Evolutionary conservation across 2,113 vertebrate genomes (phyloP).

Genomic region (Charadrius vociferus): DNA sequence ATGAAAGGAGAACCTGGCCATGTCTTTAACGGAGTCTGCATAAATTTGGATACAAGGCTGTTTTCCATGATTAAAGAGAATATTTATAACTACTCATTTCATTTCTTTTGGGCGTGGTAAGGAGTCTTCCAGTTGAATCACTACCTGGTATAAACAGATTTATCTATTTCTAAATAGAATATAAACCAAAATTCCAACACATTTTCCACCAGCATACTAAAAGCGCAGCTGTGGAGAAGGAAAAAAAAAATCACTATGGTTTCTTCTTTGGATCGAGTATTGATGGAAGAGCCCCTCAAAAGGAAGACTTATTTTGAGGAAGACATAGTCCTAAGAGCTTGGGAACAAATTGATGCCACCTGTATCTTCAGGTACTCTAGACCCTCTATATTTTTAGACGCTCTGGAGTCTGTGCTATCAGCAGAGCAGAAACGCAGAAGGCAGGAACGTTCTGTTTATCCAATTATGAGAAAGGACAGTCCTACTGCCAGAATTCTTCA

Average conservation of each 20-base stretch:
- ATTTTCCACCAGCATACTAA: background rate
- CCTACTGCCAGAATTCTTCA: background rate
- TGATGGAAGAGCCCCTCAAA: background rate
- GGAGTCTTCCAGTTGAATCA: background rate
- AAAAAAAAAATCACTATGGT: background rate
- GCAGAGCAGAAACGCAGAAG: background rate
- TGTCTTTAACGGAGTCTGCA: slow-evolving; percentile 50
- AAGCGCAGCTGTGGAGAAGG: background rate
- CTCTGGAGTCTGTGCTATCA: background rate
- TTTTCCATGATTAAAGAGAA: slow-evolving; percentile 64
- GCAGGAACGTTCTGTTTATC: background rate
- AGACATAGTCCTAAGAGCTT: background rate
- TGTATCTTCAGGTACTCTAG: background rate
- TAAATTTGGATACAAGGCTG: slow-evolving; percentile 48
- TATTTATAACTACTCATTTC: slow-evolving; percentile 35
- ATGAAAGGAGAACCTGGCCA: slow-evolving; percentile 28
- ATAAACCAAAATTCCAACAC: background rate
- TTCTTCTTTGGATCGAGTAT: background rate
- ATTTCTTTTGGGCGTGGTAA: slow-evolving; percentile 46
- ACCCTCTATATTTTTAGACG: background rate
- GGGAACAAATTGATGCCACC: background rate
- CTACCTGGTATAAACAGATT: background rate
- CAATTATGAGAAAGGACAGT: background rate
- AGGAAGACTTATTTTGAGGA: background rate
- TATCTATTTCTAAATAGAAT: slow-evolving; percentile 2